Base-by-base conservation (phyloP, 2,797 vertebrate species). In the Sebastes wilsoni region DNA sequence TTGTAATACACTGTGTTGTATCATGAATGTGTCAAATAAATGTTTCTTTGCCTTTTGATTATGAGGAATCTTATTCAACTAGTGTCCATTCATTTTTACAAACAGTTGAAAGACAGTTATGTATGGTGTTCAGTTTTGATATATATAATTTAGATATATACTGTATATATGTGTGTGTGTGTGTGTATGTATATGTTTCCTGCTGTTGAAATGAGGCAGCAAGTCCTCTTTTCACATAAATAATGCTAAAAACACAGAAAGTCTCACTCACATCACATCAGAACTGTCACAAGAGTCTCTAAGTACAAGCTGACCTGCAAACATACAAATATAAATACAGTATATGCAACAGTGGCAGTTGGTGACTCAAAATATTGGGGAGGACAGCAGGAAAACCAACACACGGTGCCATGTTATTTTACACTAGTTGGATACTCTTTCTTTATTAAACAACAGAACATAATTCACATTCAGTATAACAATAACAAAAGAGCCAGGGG, bases 251-350 rank as follows among this genome's bases (percentile, higher is more conserved):
- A 95, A 95, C 92, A 94, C 88, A 93, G 85, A 88, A 66, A 20
- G 67, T 88, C 81, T 92, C 66, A 80, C 80, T 79, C 72, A 88
- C 93, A 93, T 91, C 93, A 94, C 88, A 90, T 92, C 89, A 89
- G 85, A 90, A 89, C 88, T 86, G 83, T 92, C 90, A 91, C 88
- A 91, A 83, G 90, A 87, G 90, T 93, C 86, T 82, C 92, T 46
- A 93, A 82, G 82, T 88, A 89, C 90, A 89, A 46, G 81, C 38
- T 16, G 13, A 14, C 90, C 91, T 88, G 88, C 93, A 94, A 93
- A 96, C 94, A 95, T 93, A 95, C 94, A 94, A 94, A 96, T 95
- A 95, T 94, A 95, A 92, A 95, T 88, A 93, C 14, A 42, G 38
- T 16, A 42, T 7, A 0, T 42, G 6, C 38, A 42, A 42, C 0